Conservation (phyloP, 2,797 vertebrate species). For the Anableps anableps region DNA sequence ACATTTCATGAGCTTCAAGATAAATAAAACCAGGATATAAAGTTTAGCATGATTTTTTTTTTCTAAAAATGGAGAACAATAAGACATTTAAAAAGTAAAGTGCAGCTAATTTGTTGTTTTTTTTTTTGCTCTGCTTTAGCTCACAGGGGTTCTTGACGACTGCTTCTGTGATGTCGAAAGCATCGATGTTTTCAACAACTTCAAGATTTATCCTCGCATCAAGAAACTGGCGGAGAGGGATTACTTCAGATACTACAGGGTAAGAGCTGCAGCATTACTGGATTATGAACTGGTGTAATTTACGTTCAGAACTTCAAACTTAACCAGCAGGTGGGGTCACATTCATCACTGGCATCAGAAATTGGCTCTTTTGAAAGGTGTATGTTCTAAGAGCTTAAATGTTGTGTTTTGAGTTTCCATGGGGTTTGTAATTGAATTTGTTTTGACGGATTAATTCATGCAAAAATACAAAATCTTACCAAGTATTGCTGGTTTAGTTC, state of each 20-base stretch:
- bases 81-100: neutral
- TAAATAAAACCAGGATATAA: no score
- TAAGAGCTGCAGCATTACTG: conserved; percentile 54
- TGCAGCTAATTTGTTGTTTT: neutral
- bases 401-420: neutral
- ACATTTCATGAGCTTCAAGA: neutral
- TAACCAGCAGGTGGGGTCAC: neutral
- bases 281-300: neutral
- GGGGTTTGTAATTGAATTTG: neutral
- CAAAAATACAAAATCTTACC: no score
- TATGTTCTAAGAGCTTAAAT: neutral
- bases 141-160: conserved; percentile 93
- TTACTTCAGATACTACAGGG: conserved; percentile 97
- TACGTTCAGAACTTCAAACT: neutral
- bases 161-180: conserved; percentile 96
- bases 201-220: conserved; percentile 93
- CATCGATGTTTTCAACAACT: conserved; percentile 97
- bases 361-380: neutral
- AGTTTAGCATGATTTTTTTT: neutral
- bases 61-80: neutral
- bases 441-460: no score
- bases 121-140: conserved; percentile 71
- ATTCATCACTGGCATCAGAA: neutral
- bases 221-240: conserved; percentile 90
- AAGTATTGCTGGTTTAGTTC: no score